phyloP scores from a whole-genome alignment of 2,797 vertebrate species.

The Siniperca undulata region DNA sequence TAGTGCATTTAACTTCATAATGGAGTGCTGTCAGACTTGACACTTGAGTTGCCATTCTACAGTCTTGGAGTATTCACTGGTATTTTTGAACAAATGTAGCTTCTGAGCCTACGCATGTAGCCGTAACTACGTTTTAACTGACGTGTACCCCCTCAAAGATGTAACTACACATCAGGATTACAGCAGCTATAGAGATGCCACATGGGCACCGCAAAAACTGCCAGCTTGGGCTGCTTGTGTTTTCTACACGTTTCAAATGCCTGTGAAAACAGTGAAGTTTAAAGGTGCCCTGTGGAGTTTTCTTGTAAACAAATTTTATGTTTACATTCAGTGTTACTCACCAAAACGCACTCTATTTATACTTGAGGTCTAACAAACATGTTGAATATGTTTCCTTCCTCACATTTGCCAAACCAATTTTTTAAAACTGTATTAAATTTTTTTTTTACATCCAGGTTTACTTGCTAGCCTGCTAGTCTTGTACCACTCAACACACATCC shows the following conservation, averaged over 20 bases:
- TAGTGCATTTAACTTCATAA: neutral
- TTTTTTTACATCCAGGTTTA: neutral
- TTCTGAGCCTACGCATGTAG: neutral
- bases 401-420: neutral
- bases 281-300: neutral
- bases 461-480: too few species aligned
- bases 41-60: neutral
- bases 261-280: neutral
- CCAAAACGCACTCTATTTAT: neutral
- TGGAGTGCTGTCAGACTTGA: neutral
- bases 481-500: neutral
- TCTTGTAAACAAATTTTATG: neutral
- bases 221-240: neutral
- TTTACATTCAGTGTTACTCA: neutral
- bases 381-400: neutral
- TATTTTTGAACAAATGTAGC: neutral
- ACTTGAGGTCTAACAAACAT: neutral
- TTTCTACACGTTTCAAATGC: neutral
- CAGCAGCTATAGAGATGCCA: neutral
- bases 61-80: neutral
- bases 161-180: neutral
- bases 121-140: neutral
- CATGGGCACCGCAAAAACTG: neutral
- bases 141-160: neutral
- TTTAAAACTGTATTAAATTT: neutral